A percentile compares a stretch with the other conserved stretches of the same genome.
phyloP scores from a whole-genome alignment of 1,140 invertebrate genomes.

The Aleiodes sp. region DNA sequence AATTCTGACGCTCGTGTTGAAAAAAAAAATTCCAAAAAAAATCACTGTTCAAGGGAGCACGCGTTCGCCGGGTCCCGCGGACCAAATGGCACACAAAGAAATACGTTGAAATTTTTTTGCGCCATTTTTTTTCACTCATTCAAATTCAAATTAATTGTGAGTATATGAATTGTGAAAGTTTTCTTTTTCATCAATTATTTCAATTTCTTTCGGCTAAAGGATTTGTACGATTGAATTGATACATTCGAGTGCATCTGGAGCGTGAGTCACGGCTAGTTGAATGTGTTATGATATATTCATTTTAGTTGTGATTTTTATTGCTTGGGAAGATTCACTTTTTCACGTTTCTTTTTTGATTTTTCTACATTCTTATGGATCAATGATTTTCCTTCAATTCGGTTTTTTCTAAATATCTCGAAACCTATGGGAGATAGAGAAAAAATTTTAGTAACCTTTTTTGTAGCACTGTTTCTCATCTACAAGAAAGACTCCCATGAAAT shows the following conservation, averaged over 20 bases:
- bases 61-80: background rate
- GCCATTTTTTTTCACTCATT: background rate
- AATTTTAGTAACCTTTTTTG: no score
- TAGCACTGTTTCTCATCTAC: no score
- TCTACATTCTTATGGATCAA: no score
- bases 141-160: no score
- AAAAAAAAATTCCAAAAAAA: background rate
- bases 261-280: conserved; percentile 27
- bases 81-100: background rate
- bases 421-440: no score
- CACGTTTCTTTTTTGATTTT: no score
- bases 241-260: conserved; percentile 30
- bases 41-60: background rate
- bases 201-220: background rate
- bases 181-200: no score
- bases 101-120: background rate
- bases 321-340: background rate
- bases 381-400: no score
- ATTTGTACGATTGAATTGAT: conserved; percentile 16
- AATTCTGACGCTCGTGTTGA: background rate
- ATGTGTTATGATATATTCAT: background rate
- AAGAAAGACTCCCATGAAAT: no score
- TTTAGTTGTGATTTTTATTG: background rate
- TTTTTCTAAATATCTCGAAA: no score
- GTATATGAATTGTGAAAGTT: background rate